phyloP scores from a whole-genome alignment of 2,113 vertebrate genomes.

The Elachura formosa region DNA sequence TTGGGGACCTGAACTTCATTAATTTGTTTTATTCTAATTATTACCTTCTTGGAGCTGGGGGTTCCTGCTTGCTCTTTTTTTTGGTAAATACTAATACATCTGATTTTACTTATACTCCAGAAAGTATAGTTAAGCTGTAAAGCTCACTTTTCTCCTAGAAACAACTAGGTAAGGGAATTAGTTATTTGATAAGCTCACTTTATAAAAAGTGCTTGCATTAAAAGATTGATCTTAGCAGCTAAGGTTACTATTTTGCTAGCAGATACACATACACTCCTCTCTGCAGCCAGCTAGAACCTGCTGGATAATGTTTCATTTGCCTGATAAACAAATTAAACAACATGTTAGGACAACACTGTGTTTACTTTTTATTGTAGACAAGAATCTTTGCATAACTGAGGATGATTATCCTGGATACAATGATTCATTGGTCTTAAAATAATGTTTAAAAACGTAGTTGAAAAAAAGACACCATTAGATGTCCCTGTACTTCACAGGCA shows the following conservation, averaged over 20 bases:
- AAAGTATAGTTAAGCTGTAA: background rate
- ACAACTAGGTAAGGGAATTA: background rate
- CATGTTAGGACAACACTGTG: conserved; percentile 11
- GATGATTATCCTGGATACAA: background rate
- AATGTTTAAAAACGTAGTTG: background rate
- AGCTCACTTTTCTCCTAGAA: background rate
- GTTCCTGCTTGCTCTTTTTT: background rate
- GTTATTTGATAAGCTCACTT: background rate
- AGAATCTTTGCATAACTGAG: conserved; percentile 41
- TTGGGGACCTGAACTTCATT: background rate
- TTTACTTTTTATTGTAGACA: conserved; percentile 41
- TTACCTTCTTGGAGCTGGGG: background rate
- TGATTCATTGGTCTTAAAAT: background rate
- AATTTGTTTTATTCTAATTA: background rate
- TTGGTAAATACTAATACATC: background rate
- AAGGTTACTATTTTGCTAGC: conserved; percentile 54
- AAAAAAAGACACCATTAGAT: background rate
- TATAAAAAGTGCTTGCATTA: background rate
- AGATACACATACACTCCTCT: background rate
- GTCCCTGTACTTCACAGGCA: background rate
- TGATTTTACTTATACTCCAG: background rate
- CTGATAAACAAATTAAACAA: conserved; percentile 38
- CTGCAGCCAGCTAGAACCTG: conserved; percentile 67
- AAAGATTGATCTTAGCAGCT: conserved; percentile 44
- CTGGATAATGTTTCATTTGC: conserved; percentile 64